Conservation (phyloP, 2,797 vertebrate genomes). For the Hyperoplus lanceolatus region DNA sequence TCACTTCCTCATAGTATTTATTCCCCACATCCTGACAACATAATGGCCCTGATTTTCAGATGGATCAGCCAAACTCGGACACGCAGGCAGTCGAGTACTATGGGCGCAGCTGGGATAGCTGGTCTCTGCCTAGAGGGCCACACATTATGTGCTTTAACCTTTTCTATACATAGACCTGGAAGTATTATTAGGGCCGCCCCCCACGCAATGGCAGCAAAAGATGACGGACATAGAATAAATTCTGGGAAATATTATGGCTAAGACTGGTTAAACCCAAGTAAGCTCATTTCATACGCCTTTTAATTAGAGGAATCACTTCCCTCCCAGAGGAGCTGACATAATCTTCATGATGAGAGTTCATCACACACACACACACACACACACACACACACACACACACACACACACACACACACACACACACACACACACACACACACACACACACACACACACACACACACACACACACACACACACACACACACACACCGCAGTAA, state of each 20-base stretch:
- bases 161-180: conserved; percentile 71
- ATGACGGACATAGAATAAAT: conserved; percentile 28
- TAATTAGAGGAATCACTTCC: conserved; percentile 32
- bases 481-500: not conserved
- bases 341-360: conserved; percentile 40
- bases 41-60: conserved; percentile 65
- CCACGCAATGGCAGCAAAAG: conserved; percentile 13
- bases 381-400: too few species aligned
- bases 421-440: too few species aligned
- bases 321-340: conserved; percentile 15
- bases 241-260: conserved; percentile 13
- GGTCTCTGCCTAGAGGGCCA: conserved; percentile 47
- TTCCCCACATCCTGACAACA: conserved; percentile 49
- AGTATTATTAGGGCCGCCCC: conserved; percentile 46
- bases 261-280: conserved; percentile 7
- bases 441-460: too few species aligned
- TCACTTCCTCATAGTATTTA: conserved; percentile 48
- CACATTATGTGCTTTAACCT: conserved; percentile 65
- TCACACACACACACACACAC: conserved; percentile 10
- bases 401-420: too few species aligned
- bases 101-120: conserved; percentile 61
- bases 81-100: conserved; percentile 20
- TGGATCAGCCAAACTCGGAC: conserved; percentile 57
- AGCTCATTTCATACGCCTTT: conserved; percentile 34
- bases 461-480: too few species aligned